These are phyloP conservation scores for Diploscapter pachys DNA, from an alignment of 1,140 invertebrate genomes.

Conservation along the genomic window DNA sequence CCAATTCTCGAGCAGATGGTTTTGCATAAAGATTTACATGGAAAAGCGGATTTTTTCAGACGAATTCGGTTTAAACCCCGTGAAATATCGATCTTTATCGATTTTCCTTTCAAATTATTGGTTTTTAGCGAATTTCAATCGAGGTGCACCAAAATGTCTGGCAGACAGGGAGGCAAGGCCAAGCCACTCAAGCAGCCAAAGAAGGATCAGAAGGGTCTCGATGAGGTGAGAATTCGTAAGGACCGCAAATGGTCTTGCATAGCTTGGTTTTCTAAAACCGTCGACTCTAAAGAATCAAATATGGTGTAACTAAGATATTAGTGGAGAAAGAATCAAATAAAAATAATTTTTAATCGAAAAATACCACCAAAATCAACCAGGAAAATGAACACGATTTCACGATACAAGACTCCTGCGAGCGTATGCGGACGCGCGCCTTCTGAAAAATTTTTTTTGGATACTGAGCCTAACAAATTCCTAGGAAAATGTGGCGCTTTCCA, in stretches of 20 bases:
- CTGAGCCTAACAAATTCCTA: no score
- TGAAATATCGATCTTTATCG: no score
- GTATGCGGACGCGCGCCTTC: no score
- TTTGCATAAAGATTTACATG: no score
- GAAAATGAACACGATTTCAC: no score
- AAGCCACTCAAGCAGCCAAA: constrained; percentile 62
- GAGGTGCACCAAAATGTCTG: constrained; percentile 42
- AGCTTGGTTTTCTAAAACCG: not conserved
- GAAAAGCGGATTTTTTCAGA: no score
- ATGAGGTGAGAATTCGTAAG: constrained; percentile 57
- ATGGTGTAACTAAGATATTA: not conserved
- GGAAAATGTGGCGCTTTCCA: no score
- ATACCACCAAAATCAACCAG: no score
- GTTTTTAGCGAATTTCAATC: not conserved
- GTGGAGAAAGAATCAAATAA: constrained; percentile 3
- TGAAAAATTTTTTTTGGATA: not conserved
- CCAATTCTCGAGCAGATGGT: no score
- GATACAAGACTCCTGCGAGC: no score
- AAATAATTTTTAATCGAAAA: not conserved
- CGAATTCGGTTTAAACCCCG: no score
- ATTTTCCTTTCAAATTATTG: no score
- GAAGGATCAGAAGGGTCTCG: constrained; percentile 59
- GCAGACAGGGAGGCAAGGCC: constrained; percentile 60
- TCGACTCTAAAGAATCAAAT: not conserved
- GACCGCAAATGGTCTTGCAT: constrained; percentile 1